Evolutionary conservation across 2,113 vertebrate genomes (phyloP).

Genomic region (Macroglossus sobrinus): DNA sequence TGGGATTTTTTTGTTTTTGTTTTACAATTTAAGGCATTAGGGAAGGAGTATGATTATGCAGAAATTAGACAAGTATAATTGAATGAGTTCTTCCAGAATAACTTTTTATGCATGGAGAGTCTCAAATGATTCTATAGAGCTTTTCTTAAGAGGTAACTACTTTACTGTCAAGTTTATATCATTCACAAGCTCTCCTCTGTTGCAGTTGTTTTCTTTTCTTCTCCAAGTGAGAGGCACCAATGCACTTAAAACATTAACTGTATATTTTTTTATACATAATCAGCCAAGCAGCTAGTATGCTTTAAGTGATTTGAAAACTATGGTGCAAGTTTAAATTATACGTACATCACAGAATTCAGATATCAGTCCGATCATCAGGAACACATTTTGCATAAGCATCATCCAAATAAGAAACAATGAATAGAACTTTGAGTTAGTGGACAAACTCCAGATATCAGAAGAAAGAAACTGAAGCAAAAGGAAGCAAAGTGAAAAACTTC

Average conservation of each 20-base stretch:
- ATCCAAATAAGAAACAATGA: not conserved
- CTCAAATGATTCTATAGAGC: not conserved
- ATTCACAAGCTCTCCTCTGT: not conserved
- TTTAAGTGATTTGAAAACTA: constrained; percentile 9
- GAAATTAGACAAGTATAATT: not conserved
- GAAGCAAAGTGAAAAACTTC: not conserved
- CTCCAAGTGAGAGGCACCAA: not conserved
- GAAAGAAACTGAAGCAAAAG: not conserved
- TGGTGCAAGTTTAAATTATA: not conserved
- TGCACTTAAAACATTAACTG: not conserved
- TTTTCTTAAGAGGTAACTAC: not conserved
- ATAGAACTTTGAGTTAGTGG: not conserved
- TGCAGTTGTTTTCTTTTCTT: not conserved
- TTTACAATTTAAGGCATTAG: not conserved
- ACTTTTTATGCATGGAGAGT: not conserved
- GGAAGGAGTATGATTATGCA: not conserved
- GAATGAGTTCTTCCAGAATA: not conserved
- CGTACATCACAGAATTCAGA: not conserved
- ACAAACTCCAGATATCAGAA: not conserved
- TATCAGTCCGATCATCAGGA: not conserved
- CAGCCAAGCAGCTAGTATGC: not conserved
- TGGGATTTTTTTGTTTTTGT: not conserved
- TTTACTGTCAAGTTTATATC: not conserved
- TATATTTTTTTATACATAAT: not conserved
- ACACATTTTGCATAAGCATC: not conserved